Percentiles rank a stretch among this genome's conserved stretches.
These are phyloP conservation scores for Chelon labrosus DNA, from an alignment of 2,797 vertebrate species.

Conservation along the genomic window DNA sequence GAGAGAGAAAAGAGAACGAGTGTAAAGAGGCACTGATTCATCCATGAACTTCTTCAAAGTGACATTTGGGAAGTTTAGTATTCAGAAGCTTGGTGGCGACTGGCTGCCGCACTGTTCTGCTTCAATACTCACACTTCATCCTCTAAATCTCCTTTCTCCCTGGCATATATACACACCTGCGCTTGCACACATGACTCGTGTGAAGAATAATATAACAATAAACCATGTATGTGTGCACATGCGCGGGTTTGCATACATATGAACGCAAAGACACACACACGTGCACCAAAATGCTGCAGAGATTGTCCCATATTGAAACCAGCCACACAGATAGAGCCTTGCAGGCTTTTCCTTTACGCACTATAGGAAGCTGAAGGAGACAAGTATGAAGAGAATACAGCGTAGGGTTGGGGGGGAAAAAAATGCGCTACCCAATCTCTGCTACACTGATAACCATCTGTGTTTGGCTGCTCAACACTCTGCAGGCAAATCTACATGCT, in stretches of 20 bases:
- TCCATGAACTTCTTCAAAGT: constrained; percentile 70
- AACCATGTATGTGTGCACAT: constrained; percentile 7
- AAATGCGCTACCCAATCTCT: constrained; percentile 65
- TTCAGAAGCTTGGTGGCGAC: constrained; percentile 59
- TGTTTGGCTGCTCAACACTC: constrained; percentile 63
- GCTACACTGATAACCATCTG: constrained; percentile 73
- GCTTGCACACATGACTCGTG: neutral
- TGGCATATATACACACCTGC: constrained; percentile 24
- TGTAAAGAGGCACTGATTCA: constrained; percentile 60
- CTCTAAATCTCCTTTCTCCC: constrained; percentile 38
- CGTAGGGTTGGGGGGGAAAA: constrained; percentile 27
- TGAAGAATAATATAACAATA: constrained; percentile 1
- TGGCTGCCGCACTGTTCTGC: constrained; percentile 55
- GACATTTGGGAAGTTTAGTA: constrained; percentile 69
- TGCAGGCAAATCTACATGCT: constrained; percentile 48
- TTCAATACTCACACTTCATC: constrained; percentile 46
- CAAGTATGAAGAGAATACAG: constrained; percentile 43
- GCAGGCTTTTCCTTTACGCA: constrained; percentile 38
- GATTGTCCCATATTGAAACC: constrained; percentile 21
- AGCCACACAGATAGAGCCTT: constrained; percentile 25
- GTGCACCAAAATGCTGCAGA: constrained; percentile 5
- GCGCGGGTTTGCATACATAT: constrained; percentile 8
- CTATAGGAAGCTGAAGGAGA: constrained; percentile 42
- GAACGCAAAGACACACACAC: neutral
- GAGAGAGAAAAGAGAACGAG: constrained; percentile 6